Percentiles rank a stretch among this genome's conserved stretches.
Evolutionary conservation across 2,113 vertebrate species (phyloP).

Genomic region (Myocastor coypus): DNA sequence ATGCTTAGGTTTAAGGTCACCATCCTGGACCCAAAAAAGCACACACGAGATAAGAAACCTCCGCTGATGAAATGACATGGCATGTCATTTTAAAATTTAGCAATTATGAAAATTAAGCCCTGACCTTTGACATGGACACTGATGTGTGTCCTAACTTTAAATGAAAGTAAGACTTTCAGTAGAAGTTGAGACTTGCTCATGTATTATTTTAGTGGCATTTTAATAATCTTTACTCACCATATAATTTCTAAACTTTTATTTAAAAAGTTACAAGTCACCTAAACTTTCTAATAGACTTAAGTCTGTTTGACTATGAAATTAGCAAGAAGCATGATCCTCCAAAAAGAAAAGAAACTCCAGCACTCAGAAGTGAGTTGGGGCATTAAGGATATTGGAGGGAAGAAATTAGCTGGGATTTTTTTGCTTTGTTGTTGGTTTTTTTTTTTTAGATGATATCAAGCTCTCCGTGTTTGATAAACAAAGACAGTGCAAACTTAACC

Average conservation of each 20-base stretch:
- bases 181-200: neutral
- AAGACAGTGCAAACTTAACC: neutral
- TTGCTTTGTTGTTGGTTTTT: too few relatives aligned
- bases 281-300: neutral
- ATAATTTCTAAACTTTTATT: neutral
- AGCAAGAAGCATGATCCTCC: neutral
- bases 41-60: neutral
- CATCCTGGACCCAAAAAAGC: neutral
- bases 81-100: neutral
- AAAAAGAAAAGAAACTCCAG: constrained; percentile 20
- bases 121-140: neutral
- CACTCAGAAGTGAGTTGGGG: neutral
- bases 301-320: constrained; percentile 4
- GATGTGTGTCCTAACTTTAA: neutral
- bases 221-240: neutral
- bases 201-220: constrained; percentile 8
- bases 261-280: neutral
- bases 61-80: neutral
- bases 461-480: neutral
- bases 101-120: neutral
- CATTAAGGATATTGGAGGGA: too few relatives aligned
- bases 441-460: neutral
- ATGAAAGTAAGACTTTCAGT: neutral
- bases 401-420: neutral
- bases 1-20: neutral